Base-by-base conservation (phyloP, 2,797 vertebrate genomes). In the Phalanger gymnotis region DNA sequence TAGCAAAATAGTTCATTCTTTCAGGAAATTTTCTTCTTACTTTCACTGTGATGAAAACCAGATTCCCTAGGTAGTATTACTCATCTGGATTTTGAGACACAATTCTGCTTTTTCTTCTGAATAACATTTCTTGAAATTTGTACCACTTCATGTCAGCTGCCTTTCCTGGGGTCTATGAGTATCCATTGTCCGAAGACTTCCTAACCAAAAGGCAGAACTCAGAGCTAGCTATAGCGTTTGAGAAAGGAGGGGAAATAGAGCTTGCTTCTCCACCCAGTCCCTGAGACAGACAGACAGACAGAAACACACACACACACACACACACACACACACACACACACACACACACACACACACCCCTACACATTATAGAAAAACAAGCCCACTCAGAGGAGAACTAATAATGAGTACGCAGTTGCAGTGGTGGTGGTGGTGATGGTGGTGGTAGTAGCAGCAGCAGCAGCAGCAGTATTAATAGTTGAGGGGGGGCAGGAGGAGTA, bases 161-260 rank as follows among this genome's bases (percentile, higher is more conserved):
- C 81, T 57, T 57, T 90, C 73, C 57, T 10, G 52, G 93, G 91
- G 54, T 66, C 31, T 28, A 1, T 66, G 92, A 28, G 53, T 81
- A 58, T 81, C 92, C 56, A 28, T 31, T 53, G 53, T 14, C 93
- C 91, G 61, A 92, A 92, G 56, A 93, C 54, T 89, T 92, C 34
- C 90, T 92, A 90, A 95, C n/a, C 34, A 55, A 51, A 95, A 93
- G 54, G 61, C 61, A 51, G 40, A 61, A 58, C 2, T 57, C 28
- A 57, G 61, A 52, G 5, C 12, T 53, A 56, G n/a, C 53, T 40
- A 22, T 0, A 53, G 54, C 14, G 89, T 91, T 53, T 47, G 28
- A 90, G 16, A 5, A 89, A 40, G 53, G 53, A 6, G 28, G 16
- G 53, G 92, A 94, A 94, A 90, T 22, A 91, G n/a, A 25, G 81